phyloP scores from a whole-genome alignment of 2,113 vertebrate species.

The Tamias sibiricus region DNA sequence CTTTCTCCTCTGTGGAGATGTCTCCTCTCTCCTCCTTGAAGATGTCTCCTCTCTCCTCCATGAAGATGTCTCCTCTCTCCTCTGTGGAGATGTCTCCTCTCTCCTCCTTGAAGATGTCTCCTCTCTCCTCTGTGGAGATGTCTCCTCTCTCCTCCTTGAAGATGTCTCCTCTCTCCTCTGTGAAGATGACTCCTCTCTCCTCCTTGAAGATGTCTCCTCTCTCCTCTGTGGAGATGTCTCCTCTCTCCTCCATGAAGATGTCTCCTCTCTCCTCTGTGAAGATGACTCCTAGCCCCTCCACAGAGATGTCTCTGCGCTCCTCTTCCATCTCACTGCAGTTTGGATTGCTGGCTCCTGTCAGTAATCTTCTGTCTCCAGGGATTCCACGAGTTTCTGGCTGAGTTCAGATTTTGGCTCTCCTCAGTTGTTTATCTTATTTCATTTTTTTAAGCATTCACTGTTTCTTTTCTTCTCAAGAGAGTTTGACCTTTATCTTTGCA shows the following conservation, averaged over 20 bases:
- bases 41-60: too few species aligned
- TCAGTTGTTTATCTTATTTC: not conserved
- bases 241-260: too few species aligned
- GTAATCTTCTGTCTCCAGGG: not conserved
- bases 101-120: too few species aligned
- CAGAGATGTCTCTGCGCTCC: not conserved
- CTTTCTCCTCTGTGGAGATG: too few species aligned
- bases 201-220: too few species aligned
- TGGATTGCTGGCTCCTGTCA: not conserved
- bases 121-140: not conserved
- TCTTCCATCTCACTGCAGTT: not conserved
- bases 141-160: not conserved
- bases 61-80: too few species aligned
- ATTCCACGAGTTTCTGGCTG: not conserved
- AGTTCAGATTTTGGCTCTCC: not conserved
- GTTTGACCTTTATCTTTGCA: not conserved
- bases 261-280: too few species aligned
- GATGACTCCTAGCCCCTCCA: too few species aligned
- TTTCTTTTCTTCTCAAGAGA: not conserved
- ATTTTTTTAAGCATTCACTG: not conserved
- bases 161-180: not conserved
- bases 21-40: too few species aligned
- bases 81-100: too few species aligned
- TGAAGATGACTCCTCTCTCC: too few species aligned
- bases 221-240: too few species aligned